Base-by-base conservation (phyloP, 2,113 vertebrate genomes). In the Numenius arquata region DNA sequence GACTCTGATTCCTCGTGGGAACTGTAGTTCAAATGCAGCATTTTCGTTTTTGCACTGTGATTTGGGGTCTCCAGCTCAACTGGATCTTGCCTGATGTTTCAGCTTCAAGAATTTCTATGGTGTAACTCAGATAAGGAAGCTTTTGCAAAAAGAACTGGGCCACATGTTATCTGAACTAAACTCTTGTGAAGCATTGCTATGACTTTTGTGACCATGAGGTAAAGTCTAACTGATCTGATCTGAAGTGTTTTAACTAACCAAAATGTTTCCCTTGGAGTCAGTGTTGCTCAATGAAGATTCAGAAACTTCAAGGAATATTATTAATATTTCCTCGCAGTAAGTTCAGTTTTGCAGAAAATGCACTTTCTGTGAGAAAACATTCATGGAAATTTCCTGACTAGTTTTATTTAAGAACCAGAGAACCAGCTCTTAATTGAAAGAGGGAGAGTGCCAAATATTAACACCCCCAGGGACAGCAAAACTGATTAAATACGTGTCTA, bases 401-500 rank as follows among this genome's bases (percentile, higher is more conserved):
- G 84, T 70, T 94, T 95, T 83, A 70, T 95, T 93, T 95, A 95
- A 96, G 77, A 92, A 79, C 67, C 70, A 80, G 45, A 95, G 77
- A 95, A 91, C 38, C 59, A 85, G 41, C 14, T 95, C 59, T 93
- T 94, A 97, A 95, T 93, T 93, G 87, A 95, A 95, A 91, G 36
- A 4, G 41, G 58, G 62, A 89, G 75, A 76, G 63, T 95, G 96
- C 96, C 96, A 97, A 94, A 91, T 92, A 95, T 93, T 95, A 95
- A 95, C 78, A 77, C 55, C 94, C 93, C 89, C 43, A 95, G 95
- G 93, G 94, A 95, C 63, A 96, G 56, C 45, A 89, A 93, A 96
- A 95, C 84, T 95, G 96, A 96, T 97, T 94, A 94, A 97, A 96
- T 93, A 87, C 6, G 75, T 96, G 87, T 95, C 82, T 96, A 89